Base-by-base conservation (phyloP, 2,888 invertebrate species). In the Lycophotia porphyrea region DNA sequence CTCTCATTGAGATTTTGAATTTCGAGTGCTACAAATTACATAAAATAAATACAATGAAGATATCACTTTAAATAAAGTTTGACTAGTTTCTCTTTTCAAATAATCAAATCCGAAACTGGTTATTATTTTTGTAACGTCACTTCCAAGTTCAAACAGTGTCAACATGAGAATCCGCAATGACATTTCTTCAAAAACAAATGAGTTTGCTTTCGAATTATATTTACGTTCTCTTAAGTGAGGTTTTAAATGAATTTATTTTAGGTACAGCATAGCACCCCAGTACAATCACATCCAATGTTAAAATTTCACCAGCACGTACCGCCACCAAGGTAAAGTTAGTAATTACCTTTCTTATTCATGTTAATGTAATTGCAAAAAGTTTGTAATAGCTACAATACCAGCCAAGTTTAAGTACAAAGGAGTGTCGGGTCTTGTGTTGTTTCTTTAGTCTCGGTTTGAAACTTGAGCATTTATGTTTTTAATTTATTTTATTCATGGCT, bases 301-400 rank as follows among this genome's bases (percentile, higher is more conserved):
- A 36, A 61, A 58, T 67, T 70, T 11, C 47, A 58, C 44, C 34
- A 42, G 58, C 39, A 74, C 67, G 74, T 60, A 27, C 52, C 42
- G 8, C 58, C 69, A 58, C 47, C 63, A 36, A 31, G 42, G 42
- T 61, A 67, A 81, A 84, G 75, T 86, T 64, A 5, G 55, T 78
- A 74, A 84, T 84, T 76, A 76, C 67, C 31, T 34, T 34, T 71
- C 72, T 82, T 79, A 81, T 81, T 67, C 65, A 79, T 77, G 79
- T 42, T 77, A 84, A 84, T 79, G 82, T 78, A 73, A 85, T 79
- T 72, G 70, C 79, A 77, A 71, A 81, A 86, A 81, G 52, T 84
- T 86, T 65, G 24, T 73, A 70, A 24, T 61, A 78, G 73, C 78
- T 81, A 81, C 73, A 82, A 73, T 71, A 74, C 74, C 55, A 68